Conservation (phyloP, 2,797 vertebrate genomes). For the Myotis vivesi region DNA sequence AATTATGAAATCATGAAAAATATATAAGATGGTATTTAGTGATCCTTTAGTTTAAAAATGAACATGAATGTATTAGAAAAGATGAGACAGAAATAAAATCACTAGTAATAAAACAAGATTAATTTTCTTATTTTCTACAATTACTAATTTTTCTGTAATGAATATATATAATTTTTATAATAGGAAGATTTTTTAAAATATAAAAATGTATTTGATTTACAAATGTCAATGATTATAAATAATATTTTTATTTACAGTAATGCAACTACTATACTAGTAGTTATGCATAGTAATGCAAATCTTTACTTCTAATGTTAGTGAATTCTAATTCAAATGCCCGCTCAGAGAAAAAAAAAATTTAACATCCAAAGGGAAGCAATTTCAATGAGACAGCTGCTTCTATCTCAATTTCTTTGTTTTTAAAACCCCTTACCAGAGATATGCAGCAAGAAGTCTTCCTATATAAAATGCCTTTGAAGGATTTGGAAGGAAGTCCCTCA, state of each 20-base stretch:
- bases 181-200: not conserved
- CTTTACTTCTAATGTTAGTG: not conserved
- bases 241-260: not conserved
- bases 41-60: not conserved
- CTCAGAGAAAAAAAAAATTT: not conserved
- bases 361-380: not conserved
- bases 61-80: not conserved
- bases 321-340: not conserved
- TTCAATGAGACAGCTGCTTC: not conserved
- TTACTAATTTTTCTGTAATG: constrained; percentile 10
- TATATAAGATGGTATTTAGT: not conserved
- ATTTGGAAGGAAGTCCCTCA: not conserved
- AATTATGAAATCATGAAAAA: not conserved
- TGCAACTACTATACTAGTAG: not conserved
- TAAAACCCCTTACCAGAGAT: not conserved
- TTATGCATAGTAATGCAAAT: not conserved
- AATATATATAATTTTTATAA: not conserved
- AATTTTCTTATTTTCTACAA: not conserved
- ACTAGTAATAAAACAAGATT: not conserved
- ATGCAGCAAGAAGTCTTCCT: not conserved
- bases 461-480: not conserved
- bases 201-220: not conserved
- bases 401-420: not conserved
- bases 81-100: not conserved
- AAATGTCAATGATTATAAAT: not conserved